These are phyloP conservation scores for Xenopus borealis DNA, from an alignment of 2,113 vertebrate genomes.

Conservation along the genomic window DNA sequence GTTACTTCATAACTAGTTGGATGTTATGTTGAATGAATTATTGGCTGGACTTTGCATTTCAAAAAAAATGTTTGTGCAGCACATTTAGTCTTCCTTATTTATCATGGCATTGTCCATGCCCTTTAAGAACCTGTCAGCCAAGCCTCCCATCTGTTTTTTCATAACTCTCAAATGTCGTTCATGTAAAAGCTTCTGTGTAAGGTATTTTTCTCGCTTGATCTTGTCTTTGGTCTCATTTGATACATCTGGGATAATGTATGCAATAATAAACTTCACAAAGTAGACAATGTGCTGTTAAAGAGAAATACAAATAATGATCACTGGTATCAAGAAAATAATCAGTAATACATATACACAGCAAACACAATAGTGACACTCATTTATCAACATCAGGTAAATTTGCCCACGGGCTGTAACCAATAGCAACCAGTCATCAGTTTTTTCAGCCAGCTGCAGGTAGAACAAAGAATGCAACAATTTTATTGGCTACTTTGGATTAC, in stretches of 20 bases:
- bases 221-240: constrained; percentile 79
- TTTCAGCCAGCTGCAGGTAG: too few species aligned
- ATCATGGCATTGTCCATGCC: constrained; percentile 47
- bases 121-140: constrained; percentile 45
- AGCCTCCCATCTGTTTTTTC: constrained; percentile 65
- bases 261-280: constrained; percentile 85
- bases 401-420: too few species aligned
- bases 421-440: too few species aligned
- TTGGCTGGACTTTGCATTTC: too few species aligned
- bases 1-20: too few species aligned
- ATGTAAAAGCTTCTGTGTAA: constrained; percentile 84
- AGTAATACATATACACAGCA: too few species aligned
- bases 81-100: constrained; percentile 59
- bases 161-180: constrained; percentile 79
- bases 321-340: background rate
- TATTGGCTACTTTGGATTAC: too few species aligned
- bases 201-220: constrained; percentile 86
- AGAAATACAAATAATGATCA: constrained; percentile 38
- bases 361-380: too few species aligned
- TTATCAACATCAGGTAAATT: too few species aligned
- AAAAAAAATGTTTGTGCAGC: too few species aligned
- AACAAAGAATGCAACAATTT: too few species aligned
- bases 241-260: constrained; percentile 83
- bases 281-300: constrained; percentile 83
- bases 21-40: too few species aligned